Base-by-base conservation (phyloP, 2,888 invertebrate genomes). In the Dolichomitus sp. region DNA sequence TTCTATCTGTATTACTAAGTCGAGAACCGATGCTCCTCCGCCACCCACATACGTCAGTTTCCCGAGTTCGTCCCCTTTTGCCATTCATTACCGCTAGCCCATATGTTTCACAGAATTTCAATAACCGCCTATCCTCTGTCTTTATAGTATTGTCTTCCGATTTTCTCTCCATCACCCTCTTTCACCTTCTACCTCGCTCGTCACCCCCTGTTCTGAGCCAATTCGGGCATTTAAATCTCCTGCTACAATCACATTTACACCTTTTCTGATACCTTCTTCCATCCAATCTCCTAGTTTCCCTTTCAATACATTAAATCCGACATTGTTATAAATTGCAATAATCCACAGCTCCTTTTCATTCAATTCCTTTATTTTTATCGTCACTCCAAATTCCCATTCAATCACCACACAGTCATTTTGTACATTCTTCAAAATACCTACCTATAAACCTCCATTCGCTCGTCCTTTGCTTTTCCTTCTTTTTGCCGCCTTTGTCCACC, bases 221-320 rank as follows among this genome's bases (percentile, higher is more conserved):
- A 83, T 77, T 14, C 69, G 78, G 1, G 75, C 74, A 17, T 82
- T 82, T 2, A 74, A n/a, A 40, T 74, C 78, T 12, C 82, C 78
- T 9, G 52, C 42, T 0, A 79, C 42, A 7, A 79, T 30, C 11
- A 82, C 30, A 11, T 12, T 27, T 3, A 17, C 65, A 45, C 68
- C 63, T 23, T 57, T 66, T 11, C 6, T 40, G 27, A 48, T 14
- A 4, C 52, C 68, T 30, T 54, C 50, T 17, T 72, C 27, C n/a
- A n/a, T 37, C 59, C 45, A 33, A 40, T 23, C 17, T 6, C n/a
- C 73, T 42, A 57, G 9, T 12, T 19, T 40, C 50, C 11, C 27
- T 1, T 27, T 14, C 0, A 63, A 0, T 12, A 0, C 37, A 5
- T 2, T 14, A 23, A 63, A 50, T 1, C 73, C 68, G 9, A n/a